Evolutionary conservation across 2,113 vertebrate species (phyloP).

Genomic region (Salvelinus fontinalis): DNA sequence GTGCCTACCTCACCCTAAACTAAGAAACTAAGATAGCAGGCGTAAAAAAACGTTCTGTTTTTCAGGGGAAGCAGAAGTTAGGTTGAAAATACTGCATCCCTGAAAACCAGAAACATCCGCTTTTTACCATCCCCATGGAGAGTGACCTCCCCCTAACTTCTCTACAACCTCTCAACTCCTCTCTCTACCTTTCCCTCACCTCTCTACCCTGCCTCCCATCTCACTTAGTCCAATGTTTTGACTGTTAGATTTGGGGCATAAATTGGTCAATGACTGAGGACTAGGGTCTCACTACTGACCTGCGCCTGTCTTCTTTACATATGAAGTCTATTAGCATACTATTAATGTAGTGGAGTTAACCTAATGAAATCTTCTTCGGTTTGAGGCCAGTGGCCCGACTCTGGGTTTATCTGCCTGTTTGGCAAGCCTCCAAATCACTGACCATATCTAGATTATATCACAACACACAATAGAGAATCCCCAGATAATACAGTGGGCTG

Average conservation of each 20-base stretch:
- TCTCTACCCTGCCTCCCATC: not conserved
- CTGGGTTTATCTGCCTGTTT: slow-evolving; percentile 38
- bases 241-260: too few species aligned
- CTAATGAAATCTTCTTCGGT: not conserved
- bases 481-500: not conserved
- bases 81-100: too few species aligned
- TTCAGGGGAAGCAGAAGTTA: too few species aligned
- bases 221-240: not conserved
- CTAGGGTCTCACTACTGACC: too few species aligned
- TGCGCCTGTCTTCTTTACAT: not conserved
- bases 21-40: too few species aligned
- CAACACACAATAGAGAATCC: not conserved
- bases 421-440: slow-evolving; percentile 13
- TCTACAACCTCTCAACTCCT: not conserved
- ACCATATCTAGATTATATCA: not conserved
- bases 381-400: slow-evolving; percentile 37
- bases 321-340: not conserved
- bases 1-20: not conserved
- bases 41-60: too few species aligned
- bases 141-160: too few species aligned
- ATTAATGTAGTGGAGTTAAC: not conserved
- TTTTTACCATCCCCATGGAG: too few species aligned
- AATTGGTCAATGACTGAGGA: too few species aligned
- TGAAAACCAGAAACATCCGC: too few species aligned
- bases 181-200: not conserved